Evolutionary conservation across 1,140 invertebrate genomes (phyloP).

Genomic region (Globodera ellingtonae): DNA sequence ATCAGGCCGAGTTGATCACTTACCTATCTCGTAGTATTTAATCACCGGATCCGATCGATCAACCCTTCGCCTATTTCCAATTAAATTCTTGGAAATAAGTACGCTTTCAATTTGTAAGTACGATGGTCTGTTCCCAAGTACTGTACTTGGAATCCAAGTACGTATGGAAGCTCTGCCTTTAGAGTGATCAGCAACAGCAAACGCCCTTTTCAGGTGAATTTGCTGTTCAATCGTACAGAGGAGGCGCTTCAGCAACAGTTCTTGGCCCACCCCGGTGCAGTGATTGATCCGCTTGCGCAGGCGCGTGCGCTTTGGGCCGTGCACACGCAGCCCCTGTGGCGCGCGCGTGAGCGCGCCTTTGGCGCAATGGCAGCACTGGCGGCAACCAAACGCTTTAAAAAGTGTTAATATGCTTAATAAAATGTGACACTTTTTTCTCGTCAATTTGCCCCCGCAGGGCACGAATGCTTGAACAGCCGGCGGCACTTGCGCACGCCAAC

Average conservation of each 20-base stretch:
- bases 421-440: background rate
- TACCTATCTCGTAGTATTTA: no score
- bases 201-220: background rate
- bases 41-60: no score
- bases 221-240: slow-evolving; percentile 41
- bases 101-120: no score
- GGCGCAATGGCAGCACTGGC: slow-evolving; percentile 36
- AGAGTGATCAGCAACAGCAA: no score
- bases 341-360: slow-evolving; percentile 36
- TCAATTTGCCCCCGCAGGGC: background rate
- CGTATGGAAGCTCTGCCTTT: slow-evolving; percentile 7
- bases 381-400: slow-evolving; percentile 39
- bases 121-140: no score
- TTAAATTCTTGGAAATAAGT: no score
- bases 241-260: slow-evolving; percentile 30
- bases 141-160: no score
- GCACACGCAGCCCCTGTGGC: slow-evolving; percentile 36
- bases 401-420: slow-evolving; percentile 1
- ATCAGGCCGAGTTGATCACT: no score
- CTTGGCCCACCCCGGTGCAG: background rate
- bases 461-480: background rate
- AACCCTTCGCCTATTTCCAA: no score
- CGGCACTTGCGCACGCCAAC: background rate
- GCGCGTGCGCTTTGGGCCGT: slow-evolving; percentile 30
- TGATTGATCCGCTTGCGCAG: slow-evolving; percentile 39